Base-by-base conservation (phyloP, 1,140 invertebrate genomes). In the Maniola jurtina region DNA sequence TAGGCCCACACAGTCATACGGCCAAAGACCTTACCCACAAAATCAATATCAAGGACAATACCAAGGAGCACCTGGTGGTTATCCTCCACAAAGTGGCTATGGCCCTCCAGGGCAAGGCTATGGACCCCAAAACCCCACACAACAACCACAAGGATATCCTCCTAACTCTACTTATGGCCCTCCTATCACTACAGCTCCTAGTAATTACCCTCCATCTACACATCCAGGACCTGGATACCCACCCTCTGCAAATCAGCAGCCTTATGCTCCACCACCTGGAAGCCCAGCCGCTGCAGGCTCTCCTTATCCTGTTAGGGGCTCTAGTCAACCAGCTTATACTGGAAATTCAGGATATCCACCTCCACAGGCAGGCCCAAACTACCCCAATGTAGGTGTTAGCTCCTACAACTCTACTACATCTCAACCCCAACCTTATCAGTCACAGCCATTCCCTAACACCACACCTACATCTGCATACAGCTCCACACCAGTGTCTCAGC, bases 21-120 rank as follows among this genome's bases (percentile, higher is more conserved):
- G 81, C 9, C 91, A 91, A 75, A 80, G 90, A 66, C 89, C 89
- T 58, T 92, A 92, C 64, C 85, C 85, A 36, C 91, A 91, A 65
- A 89, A 88, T 72, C 91, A 91, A 65, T 92, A 92, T 77, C 91
- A 91, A 79, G 88, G 87, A 14, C 91, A 92, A 70, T 92, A 92
- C 74, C 91, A 92, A 76, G 88, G 85, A 63, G 80, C 81, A 38
- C 83, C 86, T 34, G 83, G 84, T 42, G 80, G 76, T 40, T 90
- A 90, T 71, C 88, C 91, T 61, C 87, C 89, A 9, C 91, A 91
- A 79, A 75, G 73, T 50, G 86, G 86, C 45, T 90, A 91, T 83
- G 89, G 88, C 6, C 89, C 91, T 9, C 83, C 87, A 16, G 79
- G 77, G 50, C 91, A 91, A 76, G 84, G 88, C 50, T 92, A 92